A percentile compares a stretch with the other conserved stretches of the same genome.
phyloP scores from a whole-genome alignment of 2,888 invertebrate species.

The Lasioglossum villosulum region DNA sequence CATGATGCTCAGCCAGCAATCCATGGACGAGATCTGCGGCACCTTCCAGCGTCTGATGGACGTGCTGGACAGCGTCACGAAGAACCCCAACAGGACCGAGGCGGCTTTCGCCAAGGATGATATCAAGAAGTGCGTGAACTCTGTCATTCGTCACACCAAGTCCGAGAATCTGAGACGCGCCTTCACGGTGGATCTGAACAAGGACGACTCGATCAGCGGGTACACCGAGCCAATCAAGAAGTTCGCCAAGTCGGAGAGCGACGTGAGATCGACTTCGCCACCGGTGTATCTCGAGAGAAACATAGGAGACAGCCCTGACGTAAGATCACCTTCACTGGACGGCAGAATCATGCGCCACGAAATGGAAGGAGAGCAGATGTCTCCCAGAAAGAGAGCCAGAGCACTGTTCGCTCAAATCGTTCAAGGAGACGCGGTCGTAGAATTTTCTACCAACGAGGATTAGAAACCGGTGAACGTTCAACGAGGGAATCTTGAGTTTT shows the following conservation, averaged over 20 bases:
- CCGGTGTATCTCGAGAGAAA: constrained; percentile 74
- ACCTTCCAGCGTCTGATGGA: constrained; percentile 77
- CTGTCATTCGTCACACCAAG: constrained; percentile 80
- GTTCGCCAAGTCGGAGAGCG: constrained; percentile 77
- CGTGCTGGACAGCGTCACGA: constrained; percentile 72
- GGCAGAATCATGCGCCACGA: constrained; percentile 22
- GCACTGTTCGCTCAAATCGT: constrained; percentile 79
- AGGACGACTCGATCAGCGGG: constrained; percentile 19
- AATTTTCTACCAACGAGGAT: constrained; percentile 60
- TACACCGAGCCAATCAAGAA: constrained; percentile 65
- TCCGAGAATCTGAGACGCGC: constrained; percentile 78
- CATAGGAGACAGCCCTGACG: constrained; percentile 74
- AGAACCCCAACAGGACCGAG: constrained; percentile 45
- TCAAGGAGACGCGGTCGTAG: constrained; percentile 73
- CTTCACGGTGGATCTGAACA: constrained; percentile 39
- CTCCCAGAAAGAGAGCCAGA: constrained; percentile 76
- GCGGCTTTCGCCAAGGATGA: constrained; percentile 53
- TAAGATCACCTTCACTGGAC: constrained; percentile 57
- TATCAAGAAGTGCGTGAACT: constrained; percentile 73
- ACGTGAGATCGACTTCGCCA: constrained; percentile 67
- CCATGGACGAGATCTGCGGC: constrained; percentile 78
- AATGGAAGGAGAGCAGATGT: constrained; percentile 35
- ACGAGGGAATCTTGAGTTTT: background rate
- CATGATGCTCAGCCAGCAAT: constrained; percentile 77
- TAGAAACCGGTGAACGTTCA: background rate